These are phyloP conservation scores for Teleogryllus occipitalis DNA, from an alignment of 1,140 invertebrate genomes.

Conservation along the genomic window DNA sequence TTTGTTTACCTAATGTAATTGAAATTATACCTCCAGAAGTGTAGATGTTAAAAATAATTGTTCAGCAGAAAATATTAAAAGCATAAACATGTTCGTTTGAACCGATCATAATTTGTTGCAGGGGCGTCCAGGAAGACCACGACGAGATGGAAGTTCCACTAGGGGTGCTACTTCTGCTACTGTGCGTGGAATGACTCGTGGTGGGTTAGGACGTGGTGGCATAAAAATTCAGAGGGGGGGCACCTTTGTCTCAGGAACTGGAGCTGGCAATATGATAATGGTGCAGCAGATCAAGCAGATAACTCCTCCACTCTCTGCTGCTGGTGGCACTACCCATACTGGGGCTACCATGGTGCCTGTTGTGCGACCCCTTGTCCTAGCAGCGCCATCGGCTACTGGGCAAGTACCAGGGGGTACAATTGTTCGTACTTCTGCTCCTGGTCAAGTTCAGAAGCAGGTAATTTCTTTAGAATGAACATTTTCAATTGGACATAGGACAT, in stretches of 20 bases:
- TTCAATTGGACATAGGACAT: too few species aligned
- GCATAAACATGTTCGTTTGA: neutral
- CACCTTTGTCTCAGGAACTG: neutral
- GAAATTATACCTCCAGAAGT: too few species aligned
- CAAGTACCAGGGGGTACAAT: neutral
- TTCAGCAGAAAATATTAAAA: neutral
- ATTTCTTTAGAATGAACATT: too few species aligned
- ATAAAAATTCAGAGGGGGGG: slow-evolving; percentile 7
- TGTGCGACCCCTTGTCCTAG: slow-evolving; percentile 14
- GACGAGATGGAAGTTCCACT: neutral
- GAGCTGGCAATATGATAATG: slow-evolving; percentile 7
- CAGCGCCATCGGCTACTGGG: neutral
- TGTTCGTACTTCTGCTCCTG: neutral
- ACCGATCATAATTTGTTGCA: neutral
- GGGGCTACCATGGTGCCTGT: slow-evolving; percentile 14
- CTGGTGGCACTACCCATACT: neutral
- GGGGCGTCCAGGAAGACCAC: slow-evolving; percentile 12
- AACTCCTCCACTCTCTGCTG: neutral
- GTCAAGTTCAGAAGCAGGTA: slow-evolving; percentile 12
- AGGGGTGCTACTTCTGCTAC: neutral
- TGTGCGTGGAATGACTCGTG: neutral
- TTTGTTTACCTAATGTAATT: too few species aligned
- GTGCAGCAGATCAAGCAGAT: slow-evolving; percentile 11
- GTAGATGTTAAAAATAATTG: too few species aligned
- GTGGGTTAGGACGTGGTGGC: slow-evolving; percentile 6